Conservation (phyloP, 2,113 vertebrate species). For the Gracilinanus agilis region DNA sequence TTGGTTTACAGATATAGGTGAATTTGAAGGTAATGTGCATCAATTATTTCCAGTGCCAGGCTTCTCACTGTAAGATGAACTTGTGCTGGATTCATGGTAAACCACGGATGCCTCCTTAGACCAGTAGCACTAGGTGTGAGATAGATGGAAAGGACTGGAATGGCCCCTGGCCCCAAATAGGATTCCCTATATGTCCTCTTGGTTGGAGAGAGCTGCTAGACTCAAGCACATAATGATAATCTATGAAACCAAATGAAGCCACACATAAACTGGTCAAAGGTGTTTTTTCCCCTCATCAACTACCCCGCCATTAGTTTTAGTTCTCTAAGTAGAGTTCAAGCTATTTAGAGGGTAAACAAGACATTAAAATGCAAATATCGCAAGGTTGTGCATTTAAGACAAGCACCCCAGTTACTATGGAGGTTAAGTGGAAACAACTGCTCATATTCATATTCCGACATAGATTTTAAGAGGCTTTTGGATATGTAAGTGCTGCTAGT, state of each 20-base stretch:
- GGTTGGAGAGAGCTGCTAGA: not conserved
- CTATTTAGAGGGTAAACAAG: not conserved
- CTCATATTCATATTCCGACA: not conserved
- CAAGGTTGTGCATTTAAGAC: not conserved
- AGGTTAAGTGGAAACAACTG: not conserved
- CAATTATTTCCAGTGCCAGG: rapidly evolving
- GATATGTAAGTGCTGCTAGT: not conserved
- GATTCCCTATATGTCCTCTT: rapidly evolving
- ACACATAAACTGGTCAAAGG: not conserved
- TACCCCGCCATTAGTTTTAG: not conserved
- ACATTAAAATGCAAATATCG: not conserved
- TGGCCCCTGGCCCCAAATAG: rapidly evolving
- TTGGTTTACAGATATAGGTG: rapidly evolving
- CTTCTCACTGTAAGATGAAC: rapidly evolving
- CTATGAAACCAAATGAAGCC: not conserved
- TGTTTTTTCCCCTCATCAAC: not conserved
- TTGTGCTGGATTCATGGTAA: rapidly evolving
- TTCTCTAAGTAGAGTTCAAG: not conserved
- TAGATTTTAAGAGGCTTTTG: not conserved
- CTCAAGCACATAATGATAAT: not conserved
- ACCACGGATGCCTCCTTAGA: not conserved
- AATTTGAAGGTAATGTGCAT: rapidly evolving
- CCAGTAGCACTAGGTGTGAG: not conserved
- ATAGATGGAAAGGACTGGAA: not conserved
- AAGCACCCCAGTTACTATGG: not conserved